These are phyloP conservation scores for Mormoops blainvillei DNA, from an alignment of 2,113 vertebrate genomes.

Conservation along the genomic window DNA sequence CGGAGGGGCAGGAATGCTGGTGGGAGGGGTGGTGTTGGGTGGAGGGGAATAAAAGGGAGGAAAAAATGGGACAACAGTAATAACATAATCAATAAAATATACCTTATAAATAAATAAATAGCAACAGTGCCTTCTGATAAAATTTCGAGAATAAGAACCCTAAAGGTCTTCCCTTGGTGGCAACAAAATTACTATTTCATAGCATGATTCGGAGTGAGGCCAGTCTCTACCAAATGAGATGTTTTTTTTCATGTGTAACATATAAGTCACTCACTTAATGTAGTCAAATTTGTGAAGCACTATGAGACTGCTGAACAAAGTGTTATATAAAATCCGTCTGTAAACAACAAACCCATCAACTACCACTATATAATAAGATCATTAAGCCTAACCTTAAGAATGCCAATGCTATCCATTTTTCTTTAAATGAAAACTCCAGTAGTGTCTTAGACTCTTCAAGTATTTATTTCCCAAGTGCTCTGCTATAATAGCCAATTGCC, in stretches of 20 bases:
- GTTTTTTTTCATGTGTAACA: neutral
- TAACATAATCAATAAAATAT: no score
- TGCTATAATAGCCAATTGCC: neutral
- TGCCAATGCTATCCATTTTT: neutral
- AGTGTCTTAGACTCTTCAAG: neutral
- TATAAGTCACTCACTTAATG: neutral
- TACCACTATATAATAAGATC: neutral
- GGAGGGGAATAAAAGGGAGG: no score
- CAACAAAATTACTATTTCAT: neutral
- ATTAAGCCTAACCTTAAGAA: neutral
- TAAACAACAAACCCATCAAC: neutral
- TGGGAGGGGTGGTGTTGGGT: no score
- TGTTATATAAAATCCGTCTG: neutral
- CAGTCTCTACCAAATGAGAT: neutral
- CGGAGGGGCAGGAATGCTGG: no score
- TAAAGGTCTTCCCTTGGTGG: neutral
- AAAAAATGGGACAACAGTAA: no score
- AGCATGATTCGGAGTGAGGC: neutral
- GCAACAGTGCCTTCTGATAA: neutral
- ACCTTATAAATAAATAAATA: neutral
- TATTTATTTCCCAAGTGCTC: slow-evolving; percentile 12
- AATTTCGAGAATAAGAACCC: neutral
- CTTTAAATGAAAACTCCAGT: slow-evolving; percentile 1
- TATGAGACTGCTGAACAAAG: neutral
- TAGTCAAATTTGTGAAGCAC: neutral